Percentiles rank a stretch among this genome's conserved stretches.
These are phyloP conservation scores for Calameuta filiformis DNA, from an alignment of 2,888 invertebrate genomes.

Conservation along the genomic window DNA sequence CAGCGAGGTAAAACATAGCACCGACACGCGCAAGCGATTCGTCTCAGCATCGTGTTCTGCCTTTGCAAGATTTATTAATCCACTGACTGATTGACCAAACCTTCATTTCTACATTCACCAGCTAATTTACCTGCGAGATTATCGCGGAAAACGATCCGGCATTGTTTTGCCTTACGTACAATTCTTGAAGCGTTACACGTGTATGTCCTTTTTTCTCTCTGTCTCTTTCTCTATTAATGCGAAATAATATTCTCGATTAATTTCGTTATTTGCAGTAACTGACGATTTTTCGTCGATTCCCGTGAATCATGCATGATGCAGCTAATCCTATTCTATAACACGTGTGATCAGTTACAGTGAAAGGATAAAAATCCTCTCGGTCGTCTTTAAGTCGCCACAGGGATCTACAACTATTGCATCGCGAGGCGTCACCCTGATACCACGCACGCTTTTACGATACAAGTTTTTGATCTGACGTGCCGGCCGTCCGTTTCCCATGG, in stretches of 20 bases:
- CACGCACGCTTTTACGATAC: no score
- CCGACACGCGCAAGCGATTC: constrained; percentile 44
- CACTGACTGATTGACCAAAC: constrained; percentile 25
- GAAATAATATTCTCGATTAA: no score
- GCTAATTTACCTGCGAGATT: background rate
- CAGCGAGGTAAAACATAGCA: constrained; percentile 88
- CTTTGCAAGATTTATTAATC: constrained; percentile 33
- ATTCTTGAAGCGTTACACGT: no score
- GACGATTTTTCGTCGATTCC: background rate
- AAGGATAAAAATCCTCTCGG: background rate
- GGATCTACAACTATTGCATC: background rate
- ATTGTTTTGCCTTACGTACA: background rate
- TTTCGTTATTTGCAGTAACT: background rate
- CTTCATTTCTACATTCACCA: constrained; percentile 1
- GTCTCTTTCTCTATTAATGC: no score
- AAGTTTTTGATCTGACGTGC: no score
- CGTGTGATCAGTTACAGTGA: constrained; percentile 1
- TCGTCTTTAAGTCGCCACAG: background rate
- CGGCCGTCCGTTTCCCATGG: no score
- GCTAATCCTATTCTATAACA: background rate
- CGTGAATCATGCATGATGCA: background rate
- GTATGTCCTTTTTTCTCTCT: no score
- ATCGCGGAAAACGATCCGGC: background rate
- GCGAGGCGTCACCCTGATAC: no score
- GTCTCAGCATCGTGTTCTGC: constrained; percentile 47